Conservation (phyloP, 2,888 invertebrate genomes). For the Cephus pulcher region DNA sequence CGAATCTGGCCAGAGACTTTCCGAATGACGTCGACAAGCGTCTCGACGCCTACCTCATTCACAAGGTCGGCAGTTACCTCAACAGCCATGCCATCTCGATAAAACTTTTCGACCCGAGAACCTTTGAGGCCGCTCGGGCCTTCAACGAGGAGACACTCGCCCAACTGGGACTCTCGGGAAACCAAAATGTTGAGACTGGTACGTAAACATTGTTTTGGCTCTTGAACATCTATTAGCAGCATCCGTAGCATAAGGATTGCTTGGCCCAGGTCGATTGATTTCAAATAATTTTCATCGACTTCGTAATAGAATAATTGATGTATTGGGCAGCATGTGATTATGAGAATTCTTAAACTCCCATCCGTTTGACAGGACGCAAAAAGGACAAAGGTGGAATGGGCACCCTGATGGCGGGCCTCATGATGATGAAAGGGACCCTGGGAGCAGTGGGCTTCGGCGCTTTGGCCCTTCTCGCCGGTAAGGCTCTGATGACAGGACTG, state of each 20-base stretch:
- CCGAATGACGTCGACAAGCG: slow-evolving; percentile 82
- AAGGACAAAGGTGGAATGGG: slow-evolving; percentile 63
- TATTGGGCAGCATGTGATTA: too few relatives aligned
- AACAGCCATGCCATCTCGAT: slow-evolving; percentile 81
- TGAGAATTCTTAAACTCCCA: too few relatives aligned
- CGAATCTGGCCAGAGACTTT: slow-evolving; percentile 80
- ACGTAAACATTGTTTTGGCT: not conserved
- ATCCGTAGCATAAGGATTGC: slow-evolving; percentile 60
- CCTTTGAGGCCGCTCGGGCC: slow-evolving; percentile 71
- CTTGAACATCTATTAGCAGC: too few relatives aligned
- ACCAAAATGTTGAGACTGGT: slow-evolving; percentile 50
- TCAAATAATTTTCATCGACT: slow-evolving; percentile 64
- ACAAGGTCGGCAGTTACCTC: slow-evolving; percentile 78
- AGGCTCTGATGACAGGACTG: slow-evolving; percentile 84
- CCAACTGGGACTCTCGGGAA: slow-evolving; percentile 49
- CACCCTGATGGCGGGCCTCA: slow-evolving; percentile 67
- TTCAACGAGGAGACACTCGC: slow-evolving; percentile 54
- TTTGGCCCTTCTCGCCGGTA: slow-evolving; percentile 83
- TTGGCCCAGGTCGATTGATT: slow-evolving; percentile 71
- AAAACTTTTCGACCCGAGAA: slow-evolving; percentile 75
- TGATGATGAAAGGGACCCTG: slow-evolving; percentile 78
- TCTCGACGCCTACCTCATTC: slow-evolving; percentile 80
- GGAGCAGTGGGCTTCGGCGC: slow-evolving; percentile 81
- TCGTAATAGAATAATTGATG: too few relatives aligned
- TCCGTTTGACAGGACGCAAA: slow-evolving; percentile 52